A percentile compares a stretch with the other conserved stretches of the same genome.
These are phyloP conservation scores for Oenanthe oenanthe DNA, from an alignment of 2,113 vertebrate genomes.

Conservation along the genomic window DNA sequence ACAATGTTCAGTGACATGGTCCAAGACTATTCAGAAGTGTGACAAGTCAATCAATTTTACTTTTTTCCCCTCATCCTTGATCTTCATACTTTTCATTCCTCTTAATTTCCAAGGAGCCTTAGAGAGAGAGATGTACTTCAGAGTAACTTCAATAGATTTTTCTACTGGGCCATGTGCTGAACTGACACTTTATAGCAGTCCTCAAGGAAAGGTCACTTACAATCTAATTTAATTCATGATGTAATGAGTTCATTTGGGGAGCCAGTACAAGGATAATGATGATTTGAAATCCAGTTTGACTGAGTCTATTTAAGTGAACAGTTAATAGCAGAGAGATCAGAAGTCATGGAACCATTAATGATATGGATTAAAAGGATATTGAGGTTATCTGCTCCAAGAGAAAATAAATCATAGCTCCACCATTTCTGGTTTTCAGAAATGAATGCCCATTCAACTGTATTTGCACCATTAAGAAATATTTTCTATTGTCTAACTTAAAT, in stretches of 20 bases:
- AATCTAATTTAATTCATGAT: conserved; percentile 49
- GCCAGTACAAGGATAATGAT: conserved; percentile 27
- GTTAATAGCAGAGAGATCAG: conserved; percentile 42
- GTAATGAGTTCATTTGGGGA: conserved; percentile 37
- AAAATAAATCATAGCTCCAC: neutral
- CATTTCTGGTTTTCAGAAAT: neutral
- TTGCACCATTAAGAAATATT: neutral
- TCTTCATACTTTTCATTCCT: neutral
- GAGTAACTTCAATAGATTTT: neutral
- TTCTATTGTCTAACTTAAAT: neutral
- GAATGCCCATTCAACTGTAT: neutral
- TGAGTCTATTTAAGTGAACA: conserved; percentile 46
- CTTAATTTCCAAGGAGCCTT: neutral
- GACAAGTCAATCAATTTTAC: neutral
- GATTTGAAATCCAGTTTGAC: conserved; percentile 33
- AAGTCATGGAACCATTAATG: conserved; percentile 35
- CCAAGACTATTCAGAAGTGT: neutral
- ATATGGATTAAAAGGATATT: conserved; percentile 25
- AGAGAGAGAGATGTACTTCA: neutral
- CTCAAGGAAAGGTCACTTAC: conserved; percentile 41
- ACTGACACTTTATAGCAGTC: neutral
- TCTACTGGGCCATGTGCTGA: neutral
- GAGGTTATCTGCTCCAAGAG: neutral
- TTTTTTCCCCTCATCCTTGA: neutral
- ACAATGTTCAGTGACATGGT: neutral